Evolutionary conservation across 1,140 invertebrate species (phyloP).

Genomic region (Drosophila serrata): DNA sequence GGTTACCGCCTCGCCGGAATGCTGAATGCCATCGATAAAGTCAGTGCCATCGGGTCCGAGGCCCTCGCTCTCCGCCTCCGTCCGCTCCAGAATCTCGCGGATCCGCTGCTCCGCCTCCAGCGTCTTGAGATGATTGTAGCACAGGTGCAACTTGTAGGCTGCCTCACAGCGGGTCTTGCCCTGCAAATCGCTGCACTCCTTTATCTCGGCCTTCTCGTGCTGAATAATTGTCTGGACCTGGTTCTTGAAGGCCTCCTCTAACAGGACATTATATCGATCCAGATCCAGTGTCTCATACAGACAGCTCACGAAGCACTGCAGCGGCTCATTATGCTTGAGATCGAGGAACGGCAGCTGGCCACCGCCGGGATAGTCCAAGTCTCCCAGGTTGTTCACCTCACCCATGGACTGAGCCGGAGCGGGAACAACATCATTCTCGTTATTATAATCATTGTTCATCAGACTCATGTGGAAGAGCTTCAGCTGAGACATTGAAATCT

Average conservation of each 20-base stretch:
- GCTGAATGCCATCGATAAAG: conserved; percentile 51
- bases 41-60: conserved; percentile 32
- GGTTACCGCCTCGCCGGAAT: conserved; percentile 23
- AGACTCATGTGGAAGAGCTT: conserved; percentile 75
- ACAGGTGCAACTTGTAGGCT: conserved; percentile 74
- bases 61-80: conserved; percentile 33
- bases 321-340: conserved; percentile 65
- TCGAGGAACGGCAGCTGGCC: conserved; percentile 48
- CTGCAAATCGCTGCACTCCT: conserved; percentile 62
- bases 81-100: conserved; percentile 60
- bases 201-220: conserved; percentile 55
- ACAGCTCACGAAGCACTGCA: conserved; percentile 73
- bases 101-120: conserved; percentile 73
- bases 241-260: conserved; percentile 66
- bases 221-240: conserved; percentile 58
- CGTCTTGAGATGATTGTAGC: conserved; percentile 74
- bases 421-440: conserved; percentile 43
- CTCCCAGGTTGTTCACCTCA: conserved; percentile 49
- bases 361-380: conserved; percentile 49
- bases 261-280: conserved; percentile 62
- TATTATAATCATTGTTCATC: conserved; percentile 57
- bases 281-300: conserved; percentile 62
- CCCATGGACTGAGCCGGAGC: conserved; percentile 32
- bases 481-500: conserved; percentile 72
- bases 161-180: conserved; percentile 68